phyloP scores from a whole-genome alignment of 2,888 invertebrate genomes.

The Lithophane socia region DNA sequence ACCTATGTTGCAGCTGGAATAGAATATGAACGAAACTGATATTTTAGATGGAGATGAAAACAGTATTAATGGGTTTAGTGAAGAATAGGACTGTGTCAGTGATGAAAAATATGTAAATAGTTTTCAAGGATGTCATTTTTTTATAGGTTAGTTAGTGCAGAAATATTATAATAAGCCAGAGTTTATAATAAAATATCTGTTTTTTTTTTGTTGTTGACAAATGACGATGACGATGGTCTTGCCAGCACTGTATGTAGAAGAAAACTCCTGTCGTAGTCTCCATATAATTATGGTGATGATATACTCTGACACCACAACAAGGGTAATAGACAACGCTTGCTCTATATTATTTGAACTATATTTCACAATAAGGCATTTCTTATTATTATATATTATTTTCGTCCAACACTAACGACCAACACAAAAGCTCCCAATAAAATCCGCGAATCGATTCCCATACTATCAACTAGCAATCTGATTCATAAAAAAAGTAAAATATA shows the following conservation, averaged over 20 bases:
- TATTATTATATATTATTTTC: neutral
- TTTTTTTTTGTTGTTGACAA: no score
- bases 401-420: neutral
- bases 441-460: slow-evolving; percentile 47
- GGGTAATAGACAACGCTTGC: neutral
- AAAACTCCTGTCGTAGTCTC: neutral
- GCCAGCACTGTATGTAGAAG: neutral
- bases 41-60: neutral
- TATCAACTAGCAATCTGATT: slow-evolving; percentile 57
- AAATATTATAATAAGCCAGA: neutral
- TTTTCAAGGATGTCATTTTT: neutral
- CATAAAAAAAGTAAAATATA: slow-evolving; percentile 66
- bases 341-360: neutral
- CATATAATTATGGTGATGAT: no score
- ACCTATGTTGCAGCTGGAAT: slow-evolving; percentile 21
- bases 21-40: slow-evolving; percentile 46
- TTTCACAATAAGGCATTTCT: neutral
- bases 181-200: no score
- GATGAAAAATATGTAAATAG: neutral
- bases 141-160: neutral
- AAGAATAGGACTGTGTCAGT: neutral
- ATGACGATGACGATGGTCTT: neutral
- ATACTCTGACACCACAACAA: neutral
- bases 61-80: neutral
- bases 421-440: slow-evolving; percentile 36